Percentiles rank a stretch among this genome's conserved stretches.
These are phyloP conservation scores for Esox masquinongy DNA, from an alignment of 2,797 vertebrate genomes.

Conservation along the genomic window DNA sequence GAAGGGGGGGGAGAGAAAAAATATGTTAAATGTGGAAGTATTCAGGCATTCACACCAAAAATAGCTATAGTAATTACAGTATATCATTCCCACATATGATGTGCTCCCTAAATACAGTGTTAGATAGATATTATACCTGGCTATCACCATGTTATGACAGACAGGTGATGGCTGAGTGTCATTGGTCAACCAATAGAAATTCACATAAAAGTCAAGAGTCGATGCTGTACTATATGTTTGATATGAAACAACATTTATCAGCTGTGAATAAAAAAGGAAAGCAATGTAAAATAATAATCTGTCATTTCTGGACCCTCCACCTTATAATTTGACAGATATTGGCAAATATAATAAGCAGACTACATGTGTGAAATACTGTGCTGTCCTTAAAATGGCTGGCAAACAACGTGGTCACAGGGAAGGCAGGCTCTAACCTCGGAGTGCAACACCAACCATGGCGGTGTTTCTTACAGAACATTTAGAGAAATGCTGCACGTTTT, in stretches of 20 bases:
- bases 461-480: not conserved
- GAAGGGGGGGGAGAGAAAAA: constrained; percentile 30
- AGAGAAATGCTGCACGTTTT: not conserved
- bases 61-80: not conserved
- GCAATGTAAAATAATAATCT: not conserved
- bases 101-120: not conserved
- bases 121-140: not conserved
- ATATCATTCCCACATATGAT: constrained; percentile 12
- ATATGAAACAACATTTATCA: not conserved
- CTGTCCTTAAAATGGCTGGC: constrained; percentile 32
- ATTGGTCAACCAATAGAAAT: too few species aligned
- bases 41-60: not conserved
- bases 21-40: constrained; percentile 20
- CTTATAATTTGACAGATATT: not conserved
- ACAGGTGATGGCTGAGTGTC: too few species aligned
- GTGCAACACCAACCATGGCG: constrained; percentile 17
- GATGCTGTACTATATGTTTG: not conserved
- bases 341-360: not conserved
- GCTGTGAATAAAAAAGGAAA: too few species aligned
- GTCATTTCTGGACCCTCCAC: not conserved
- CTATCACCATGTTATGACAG: too few species aligned
- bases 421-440: constrained; percentile 40
- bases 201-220: not conserved
- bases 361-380: constrained; percentile 2
- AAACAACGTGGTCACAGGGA: constrained; percentile 5